A percentile compares a stretch with the other conserved stretches of the same genome.
Conservation (phyloP, 2,113 vertebrate genomes). For the Halcyon senegalensis region DNA sequence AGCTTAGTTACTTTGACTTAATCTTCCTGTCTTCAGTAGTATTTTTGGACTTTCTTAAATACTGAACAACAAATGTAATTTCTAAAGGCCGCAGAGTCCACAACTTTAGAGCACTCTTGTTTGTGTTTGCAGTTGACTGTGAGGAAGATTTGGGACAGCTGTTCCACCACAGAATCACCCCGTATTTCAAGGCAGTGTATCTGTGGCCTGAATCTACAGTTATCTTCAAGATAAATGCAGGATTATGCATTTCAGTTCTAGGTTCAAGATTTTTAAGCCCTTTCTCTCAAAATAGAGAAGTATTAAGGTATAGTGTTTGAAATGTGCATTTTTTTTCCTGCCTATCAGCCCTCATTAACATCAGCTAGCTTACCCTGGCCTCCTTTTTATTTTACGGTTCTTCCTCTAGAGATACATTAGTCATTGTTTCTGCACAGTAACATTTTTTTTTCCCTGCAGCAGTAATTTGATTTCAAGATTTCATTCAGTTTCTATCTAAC, state of each 20-base stretch:
- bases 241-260: not conserved
- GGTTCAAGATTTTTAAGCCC: not conserved
- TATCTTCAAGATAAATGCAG: not conserved
- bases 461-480: slow-evolving; percentile 1
- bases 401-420: not conserved
- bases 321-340: not conserved
- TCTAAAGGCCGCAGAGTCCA: not conserved
- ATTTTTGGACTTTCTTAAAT: not conserved
- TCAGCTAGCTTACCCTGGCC: not conserved
- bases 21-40: not conserved
- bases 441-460: slow-evolving; percentile 10
- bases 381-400: not conserved
- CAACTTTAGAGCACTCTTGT: not conserved
- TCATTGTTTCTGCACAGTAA: slow-evolving; percentile 7
- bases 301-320: not conserved
- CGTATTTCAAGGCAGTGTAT: not conserved
- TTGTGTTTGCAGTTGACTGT: not conserved
- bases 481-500: slow-evolving; percentile 1
- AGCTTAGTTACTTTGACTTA: not conserved
- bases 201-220: not conserved
- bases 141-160: not conserved
- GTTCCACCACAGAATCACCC: not conserved
- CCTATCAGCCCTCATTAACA: not conserved
- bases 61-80: not conserved
- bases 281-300: not conserved